phyloP scores from a whole-genome alignment of 2,113 vertebrate species.

The Coregonus clupeaformis region DNA sequence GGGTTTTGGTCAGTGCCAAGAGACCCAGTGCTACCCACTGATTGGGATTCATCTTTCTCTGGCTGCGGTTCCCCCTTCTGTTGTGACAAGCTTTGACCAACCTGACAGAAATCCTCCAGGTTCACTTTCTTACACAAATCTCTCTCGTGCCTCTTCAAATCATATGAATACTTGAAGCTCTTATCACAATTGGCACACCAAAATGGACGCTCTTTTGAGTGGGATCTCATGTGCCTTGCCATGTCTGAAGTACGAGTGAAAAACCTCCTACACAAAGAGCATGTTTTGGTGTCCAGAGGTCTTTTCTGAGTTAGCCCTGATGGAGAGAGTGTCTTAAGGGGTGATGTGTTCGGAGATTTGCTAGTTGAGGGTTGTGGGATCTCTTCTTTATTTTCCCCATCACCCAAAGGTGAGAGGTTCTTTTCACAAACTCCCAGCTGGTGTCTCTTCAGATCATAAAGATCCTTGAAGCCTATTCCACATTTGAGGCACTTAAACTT shows the following conservation, averaged over 20 bases:
- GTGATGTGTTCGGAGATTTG: not conserved
- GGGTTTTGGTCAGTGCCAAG: not conserved
- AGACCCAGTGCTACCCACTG: too few species aligned
- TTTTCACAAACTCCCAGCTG: not conserved
- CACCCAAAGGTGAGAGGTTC: not conserved
- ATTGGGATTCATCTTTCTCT: too few species aligned
- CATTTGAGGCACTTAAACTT: not conserved
- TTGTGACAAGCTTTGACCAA: not conserved
- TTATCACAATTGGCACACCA: constrained; percentile 63
- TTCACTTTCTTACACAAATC: constrained; percentile 66
- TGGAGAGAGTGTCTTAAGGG: not conserved
- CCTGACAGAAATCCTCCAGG: constrained; percentile 26
- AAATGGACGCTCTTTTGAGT: constrained; percentile 66
- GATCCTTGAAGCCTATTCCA: not conserved
- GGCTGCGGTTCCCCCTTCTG: not conserved
- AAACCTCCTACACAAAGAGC: constrained; percentile 63
- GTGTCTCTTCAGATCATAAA: not conserved
- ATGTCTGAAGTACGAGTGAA: constrained; percentile 63
- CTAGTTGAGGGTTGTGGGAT: not conserved
- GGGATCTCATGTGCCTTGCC: constrained; percentile 69
- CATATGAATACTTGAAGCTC: constrained; percentile 66
- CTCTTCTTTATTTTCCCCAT: not conserved
- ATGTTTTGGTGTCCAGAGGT: constrained; percentile 52
- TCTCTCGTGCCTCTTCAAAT: constrained; percentile 67
- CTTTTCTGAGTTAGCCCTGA: not conserved